Percentiles rank a stretch among this genome's conserved stretches.
Evolutionary conservation across 2,113 vertebrate genomes (phyloP).

Genomic region (Alexandromys fortis): DNA sequence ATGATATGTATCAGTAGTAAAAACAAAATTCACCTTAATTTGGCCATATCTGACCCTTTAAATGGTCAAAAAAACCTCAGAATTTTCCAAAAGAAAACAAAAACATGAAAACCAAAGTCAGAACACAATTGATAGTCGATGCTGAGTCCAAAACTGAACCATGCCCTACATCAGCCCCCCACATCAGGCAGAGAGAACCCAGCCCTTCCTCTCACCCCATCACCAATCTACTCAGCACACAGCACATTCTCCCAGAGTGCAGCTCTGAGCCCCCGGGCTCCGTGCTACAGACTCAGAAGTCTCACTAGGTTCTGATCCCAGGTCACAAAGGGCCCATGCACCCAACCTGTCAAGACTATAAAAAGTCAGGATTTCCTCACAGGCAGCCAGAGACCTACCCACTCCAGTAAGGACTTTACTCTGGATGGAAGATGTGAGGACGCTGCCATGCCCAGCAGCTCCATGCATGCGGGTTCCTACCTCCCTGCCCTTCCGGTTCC

Average conservation of each 20-base stretch:
- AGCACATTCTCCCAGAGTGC: not conserved
- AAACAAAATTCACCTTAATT: not conserved
- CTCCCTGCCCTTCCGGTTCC: no score
- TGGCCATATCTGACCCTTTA: not conserved
- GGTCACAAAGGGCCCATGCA: not conserved
- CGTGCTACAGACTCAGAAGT: not conserved
- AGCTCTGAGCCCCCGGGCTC: not conserved
- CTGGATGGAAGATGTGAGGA: not conserved
- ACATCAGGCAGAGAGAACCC: not conserved
- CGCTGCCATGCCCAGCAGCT: fast-evolving
- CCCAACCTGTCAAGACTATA: not conserved
- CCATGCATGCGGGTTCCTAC: no score
- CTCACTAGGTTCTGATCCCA: not conserved
- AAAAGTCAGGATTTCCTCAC: not conserved
- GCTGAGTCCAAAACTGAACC: not conserved
- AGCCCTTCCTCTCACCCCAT: not conserved
- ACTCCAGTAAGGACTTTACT: not conserved
- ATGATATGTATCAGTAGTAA: not conserved
- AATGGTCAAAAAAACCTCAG: not conserved
- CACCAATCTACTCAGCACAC: no score
- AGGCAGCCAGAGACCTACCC: not conserved
- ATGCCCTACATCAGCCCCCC: not conserved
- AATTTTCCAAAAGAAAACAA: not conserved
- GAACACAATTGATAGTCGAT: not conserved
- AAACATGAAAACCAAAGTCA: not conserved